Evolutionary conservation across 2,797 vertebrate genomes (phyloP).

Genomic region (Botia kubotai): DNA sequence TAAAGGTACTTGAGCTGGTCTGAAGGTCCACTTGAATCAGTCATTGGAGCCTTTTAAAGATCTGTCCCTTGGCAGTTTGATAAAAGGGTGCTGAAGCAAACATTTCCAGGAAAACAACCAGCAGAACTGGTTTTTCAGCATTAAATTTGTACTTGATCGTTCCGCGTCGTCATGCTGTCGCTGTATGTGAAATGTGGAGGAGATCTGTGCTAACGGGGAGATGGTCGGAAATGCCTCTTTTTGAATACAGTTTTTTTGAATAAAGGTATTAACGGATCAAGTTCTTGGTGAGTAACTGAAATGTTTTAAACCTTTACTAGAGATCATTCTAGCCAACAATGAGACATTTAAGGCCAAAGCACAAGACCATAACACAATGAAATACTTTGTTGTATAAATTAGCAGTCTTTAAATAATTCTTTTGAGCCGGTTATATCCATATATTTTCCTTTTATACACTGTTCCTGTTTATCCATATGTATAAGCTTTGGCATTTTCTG

Average conservation of each 20-base stretch:
- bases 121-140: constrained; percentile 36
- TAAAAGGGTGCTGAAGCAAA: constrained; percentile 24
- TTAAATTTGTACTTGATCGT: constrained; percentile 57
- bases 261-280: constrained; percentile 57
- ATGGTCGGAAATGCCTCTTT: constrained; percentile 60
- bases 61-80: constrained; percentile 45
- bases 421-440: constrained; percentile 61
- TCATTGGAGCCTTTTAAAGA: constrained; percentile 46
- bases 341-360: constrained; percentile 80
- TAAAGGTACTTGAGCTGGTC: constrained; percentile 93
- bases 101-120: constrained; percentile 44
- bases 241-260: constrained; percentile 60
- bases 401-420: constrained; percentile 31
- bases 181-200: constrained; percentile 51
- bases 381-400: constrained; percentile 65
- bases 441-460: constrained; percentile 30
- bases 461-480: constrained; percentile 50
- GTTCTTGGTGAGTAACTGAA: constrained; percentile 61
- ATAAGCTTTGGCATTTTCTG: constrained; percentile 35
- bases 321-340: constrained; percentile 63
- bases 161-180: constrained; percentile 51
- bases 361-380: constrained; percentile 74
- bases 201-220: constrained; percentile 60
- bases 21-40: constrained; percentile 68
- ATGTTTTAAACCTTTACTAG: constrained; percentile 54